phyloP scores from a whole-genome alignment of 2,888 invertebrate species.

The Aethes cnicana region DNA sequence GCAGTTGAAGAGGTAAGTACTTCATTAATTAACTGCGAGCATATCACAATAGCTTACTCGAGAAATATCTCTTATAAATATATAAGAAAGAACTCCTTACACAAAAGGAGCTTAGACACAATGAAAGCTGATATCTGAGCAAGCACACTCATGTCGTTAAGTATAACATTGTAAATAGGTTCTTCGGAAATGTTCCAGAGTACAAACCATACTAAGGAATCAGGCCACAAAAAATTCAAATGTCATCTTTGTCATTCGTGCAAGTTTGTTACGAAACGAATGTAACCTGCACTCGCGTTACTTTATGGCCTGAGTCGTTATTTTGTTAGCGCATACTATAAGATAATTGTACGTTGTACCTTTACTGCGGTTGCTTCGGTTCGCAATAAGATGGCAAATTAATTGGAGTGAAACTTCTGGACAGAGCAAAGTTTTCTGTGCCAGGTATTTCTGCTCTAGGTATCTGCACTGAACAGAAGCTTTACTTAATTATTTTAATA shows the following conservation, averaged over 20 bases:
- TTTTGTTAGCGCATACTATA: no score
- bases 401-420: background rate
- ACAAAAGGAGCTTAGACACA: slow-evolving; percentile 6
- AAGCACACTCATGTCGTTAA: slow-evolving; percentile 16
- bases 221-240: no score
- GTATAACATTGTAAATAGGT: background rate
- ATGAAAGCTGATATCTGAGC: slow-evolving; percentile 24
- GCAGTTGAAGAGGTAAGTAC: no score
- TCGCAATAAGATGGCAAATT: background rate
- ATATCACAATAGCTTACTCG: slow-evolving; percentile 13
- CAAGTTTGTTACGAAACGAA: background rate
- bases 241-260: no score
- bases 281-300: no score
- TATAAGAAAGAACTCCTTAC: background rate
- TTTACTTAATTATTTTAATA: no score
- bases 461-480: background rate
- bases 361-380: no score
- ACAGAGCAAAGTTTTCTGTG: slow-evolving; percentile 6
- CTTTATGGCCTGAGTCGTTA: no score
- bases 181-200: background rate
- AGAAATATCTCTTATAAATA: slow-evolving; percentile 5
- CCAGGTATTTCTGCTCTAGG: slow-evolving; percentile 2
- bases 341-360: no score
- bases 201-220: no score
- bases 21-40: slow-evolving; percentile 13